A percentile compares a stretch with the other conserved stretches of the same genome.
Conservation (phyloP, 2,797 vertebrate genomes). For the Graptemys geographica region DNA sequence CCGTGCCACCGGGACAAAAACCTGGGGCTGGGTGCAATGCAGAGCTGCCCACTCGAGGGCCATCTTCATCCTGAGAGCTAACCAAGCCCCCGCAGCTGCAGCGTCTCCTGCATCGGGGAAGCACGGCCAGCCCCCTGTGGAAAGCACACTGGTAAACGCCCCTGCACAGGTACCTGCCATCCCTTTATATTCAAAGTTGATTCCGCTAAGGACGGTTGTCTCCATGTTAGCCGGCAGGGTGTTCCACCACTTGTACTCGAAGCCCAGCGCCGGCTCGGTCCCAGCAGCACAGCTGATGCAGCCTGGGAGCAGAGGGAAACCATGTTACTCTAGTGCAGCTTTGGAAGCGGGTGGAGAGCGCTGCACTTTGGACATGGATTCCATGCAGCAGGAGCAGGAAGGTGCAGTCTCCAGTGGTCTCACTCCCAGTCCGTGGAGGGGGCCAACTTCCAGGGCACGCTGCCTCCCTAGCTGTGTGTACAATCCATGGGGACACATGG, state of each 20-base stretch:
- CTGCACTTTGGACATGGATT: not conserved
- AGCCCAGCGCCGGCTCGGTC: constrained; percentile 88
- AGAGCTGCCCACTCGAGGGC: not conserved
- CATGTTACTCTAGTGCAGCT: not conserved
- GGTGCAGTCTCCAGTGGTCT: not conserved
- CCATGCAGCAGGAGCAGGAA: not conserved
- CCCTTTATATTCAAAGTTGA: constrained; percentile 85
- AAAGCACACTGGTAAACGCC: fast-evolving
- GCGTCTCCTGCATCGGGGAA: not conserved
- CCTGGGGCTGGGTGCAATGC: not conserved
- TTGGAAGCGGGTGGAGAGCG: not conserved
- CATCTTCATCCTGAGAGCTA: not conserved
- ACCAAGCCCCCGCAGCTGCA: not conserved
- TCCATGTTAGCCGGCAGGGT: constrained; percentile 92
- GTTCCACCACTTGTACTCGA: constrained; percentile 99
- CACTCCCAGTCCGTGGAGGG: not conserved
- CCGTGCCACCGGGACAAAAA: not conserved
- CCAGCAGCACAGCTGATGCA: constrained; percentile 90
- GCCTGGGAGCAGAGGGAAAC: constrained; percentile 74
- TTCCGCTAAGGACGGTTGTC: constrained; percentile 84
- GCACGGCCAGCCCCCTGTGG: fast-evolving
- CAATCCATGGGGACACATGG: not conserved
- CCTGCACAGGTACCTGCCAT: constrained; percentile 84
- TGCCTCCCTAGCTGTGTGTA: not conserved
- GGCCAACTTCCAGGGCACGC: not conserved